Evolutionary conservation across 2,113 vertebrate genomes (phyloP).

Genomic region (Odobenus rosmarus): DNA sequence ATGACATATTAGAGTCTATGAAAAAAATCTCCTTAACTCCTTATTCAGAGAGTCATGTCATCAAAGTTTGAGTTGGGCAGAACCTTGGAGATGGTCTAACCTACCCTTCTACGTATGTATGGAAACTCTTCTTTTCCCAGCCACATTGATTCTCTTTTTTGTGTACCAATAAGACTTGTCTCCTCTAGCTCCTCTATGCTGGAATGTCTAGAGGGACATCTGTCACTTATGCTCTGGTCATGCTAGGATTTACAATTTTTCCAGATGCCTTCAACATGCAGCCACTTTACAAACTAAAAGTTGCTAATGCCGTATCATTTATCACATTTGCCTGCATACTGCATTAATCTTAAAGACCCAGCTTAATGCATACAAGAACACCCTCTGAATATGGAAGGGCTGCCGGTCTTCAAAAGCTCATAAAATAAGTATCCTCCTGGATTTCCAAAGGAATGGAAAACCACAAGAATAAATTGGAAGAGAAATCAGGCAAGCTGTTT

Average conservation of each 20-base stretch:
- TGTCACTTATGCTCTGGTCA: not conserved
- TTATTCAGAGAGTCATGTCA: not conserved
- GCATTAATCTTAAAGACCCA: constrained; percentile 51
- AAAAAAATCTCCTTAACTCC: not conserved
- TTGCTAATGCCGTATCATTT: not conserved
- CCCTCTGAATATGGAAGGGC: not conserved
- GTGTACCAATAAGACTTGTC: not conserved
- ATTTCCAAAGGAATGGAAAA: constrained; percentile 25
- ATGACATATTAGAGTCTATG: not conserved
- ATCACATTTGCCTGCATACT: not conserved
- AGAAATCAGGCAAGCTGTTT: constrained; percentile 56
- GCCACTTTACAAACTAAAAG: constrained; percentile 19
- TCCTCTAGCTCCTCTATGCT: not conserved
- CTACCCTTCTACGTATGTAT: not conserved
- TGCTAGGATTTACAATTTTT: not conserved
- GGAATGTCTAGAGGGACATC: not conserved
- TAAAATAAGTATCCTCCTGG: not conserved
- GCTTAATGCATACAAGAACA: not conserved
- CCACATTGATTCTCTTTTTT: not conserved
- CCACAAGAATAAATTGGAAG: constrained; percentile 49
- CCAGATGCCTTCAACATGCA: constrained; percentile 13
- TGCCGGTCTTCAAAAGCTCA: not conserved
- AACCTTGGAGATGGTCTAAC: not conserved
- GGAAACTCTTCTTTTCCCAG: not conserved
- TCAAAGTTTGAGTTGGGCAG: not conserved